Percentiles rank a stretch among this genome's conserved stretches.
Conservation (phyloP, 2,888 invertebrate species). For the Nineta flava region DNA sequence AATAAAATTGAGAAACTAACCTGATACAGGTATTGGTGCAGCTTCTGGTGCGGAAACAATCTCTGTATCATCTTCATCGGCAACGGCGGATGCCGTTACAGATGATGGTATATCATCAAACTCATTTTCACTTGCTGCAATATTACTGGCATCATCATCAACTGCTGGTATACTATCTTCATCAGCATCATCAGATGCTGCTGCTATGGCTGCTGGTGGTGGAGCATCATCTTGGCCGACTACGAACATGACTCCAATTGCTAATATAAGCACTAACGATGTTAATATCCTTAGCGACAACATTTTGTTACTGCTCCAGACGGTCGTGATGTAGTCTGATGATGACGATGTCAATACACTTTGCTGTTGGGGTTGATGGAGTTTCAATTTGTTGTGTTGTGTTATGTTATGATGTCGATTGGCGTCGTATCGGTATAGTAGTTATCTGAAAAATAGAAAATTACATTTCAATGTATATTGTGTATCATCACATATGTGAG, state of each 20-base stretch:
- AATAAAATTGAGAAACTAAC: neutral
- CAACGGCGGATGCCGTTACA: neutral
- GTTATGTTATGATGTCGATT: no score
- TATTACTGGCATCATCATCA: neutral
- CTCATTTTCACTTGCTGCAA: neutral
- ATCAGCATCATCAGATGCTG: neutral
- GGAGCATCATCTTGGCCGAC: neutral
- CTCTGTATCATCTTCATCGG: neutral
- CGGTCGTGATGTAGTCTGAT: no score
- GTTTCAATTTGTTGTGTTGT: no score
- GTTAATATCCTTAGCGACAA: neutral
- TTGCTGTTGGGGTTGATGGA: no score
- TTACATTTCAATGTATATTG: no score
- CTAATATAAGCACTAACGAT: neutral
- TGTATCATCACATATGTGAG: no score
- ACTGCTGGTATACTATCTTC: neutral
- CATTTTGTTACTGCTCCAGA: neutral
- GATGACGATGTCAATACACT: no score
- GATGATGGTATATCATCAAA: neutral
- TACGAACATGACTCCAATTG: neutral
- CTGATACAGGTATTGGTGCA: constrained; percentile 1
- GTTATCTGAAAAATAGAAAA: no score
- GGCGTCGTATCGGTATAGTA: no score
- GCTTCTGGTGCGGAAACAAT: constrained; percentile 5
- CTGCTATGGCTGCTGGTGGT: neutral